Evolutionary conservation across 2,113 vertebrate species (phyloP).

Genomic region (Peromyscus californicus): DNA sequence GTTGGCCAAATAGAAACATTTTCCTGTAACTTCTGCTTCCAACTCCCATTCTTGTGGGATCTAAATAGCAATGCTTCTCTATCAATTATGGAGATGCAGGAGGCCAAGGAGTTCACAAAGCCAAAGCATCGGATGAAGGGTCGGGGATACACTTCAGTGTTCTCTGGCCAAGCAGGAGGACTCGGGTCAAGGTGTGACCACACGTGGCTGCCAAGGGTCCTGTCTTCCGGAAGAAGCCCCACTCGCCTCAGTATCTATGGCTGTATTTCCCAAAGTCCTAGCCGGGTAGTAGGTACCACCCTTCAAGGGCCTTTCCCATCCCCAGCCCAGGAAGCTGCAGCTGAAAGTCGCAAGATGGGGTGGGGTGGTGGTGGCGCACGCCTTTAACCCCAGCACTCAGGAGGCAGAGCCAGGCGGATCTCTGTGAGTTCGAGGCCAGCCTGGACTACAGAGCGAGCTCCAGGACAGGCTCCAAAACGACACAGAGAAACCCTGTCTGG

Average conservation of each 20-base stretch:
- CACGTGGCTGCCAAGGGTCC: neutral
- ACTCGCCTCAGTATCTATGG: neutral
- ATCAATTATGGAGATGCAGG: too few species aligned
- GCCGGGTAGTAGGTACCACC: neutral
- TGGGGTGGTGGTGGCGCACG: too few species aligned
- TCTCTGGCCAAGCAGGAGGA: neutral
- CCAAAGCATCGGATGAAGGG: neutral
- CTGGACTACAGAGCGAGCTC: too few species aligned
- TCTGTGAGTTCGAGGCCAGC: too few species aligned
- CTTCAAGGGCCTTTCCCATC: neutral
- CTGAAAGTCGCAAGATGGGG: neutral
- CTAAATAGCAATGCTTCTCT: neutral
- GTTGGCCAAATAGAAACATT: neutral
- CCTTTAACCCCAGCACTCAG: too few species aligned
- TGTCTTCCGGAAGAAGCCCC: neutral
- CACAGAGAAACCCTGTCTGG: too few species aligned
- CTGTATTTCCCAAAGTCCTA: neutral
- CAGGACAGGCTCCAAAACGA: too few species aligned
- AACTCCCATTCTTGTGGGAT: neutral
- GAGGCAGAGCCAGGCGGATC: too few species aligned
- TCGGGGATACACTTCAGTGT: neutral
- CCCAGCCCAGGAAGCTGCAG: neutral
- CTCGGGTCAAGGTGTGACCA: neutral
- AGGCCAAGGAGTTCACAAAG: neutral
- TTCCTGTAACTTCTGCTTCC: neutral